These are phyloP conservation scores for Odontocerum albicorne DNA, from an alignment of 2,888 invertebrate genomes.

Conservation along the genomic window DNA sequence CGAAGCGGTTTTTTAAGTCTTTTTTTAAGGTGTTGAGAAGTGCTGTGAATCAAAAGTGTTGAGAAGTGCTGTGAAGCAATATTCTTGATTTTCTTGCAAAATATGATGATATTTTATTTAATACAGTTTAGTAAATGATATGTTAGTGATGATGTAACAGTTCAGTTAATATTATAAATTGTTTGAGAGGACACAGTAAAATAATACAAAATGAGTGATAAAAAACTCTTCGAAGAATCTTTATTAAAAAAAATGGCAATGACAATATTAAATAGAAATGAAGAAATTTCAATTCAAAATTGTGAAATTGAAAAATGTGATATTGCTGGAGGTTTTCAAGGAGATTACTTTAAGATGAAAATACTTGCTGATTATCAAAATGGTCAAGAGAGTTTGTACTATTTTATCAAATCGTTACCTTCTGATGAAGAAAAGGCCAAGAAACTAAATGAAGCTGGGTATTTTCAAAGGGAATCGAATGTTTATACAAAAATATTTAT, in stretches of 20 bases:
- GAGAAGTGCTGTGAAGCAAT: too few species aligned
- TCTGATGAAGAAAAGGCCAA: conserved; percentile 20
- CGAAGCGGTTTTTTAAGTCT: too few species aligned
- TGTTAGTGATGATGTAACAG: too few species aligned
- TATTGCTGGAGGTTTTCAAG: conserved; percentile 19
- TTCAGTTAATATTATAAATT: too few species aligned
- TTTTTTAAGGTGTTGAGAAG: too few species aligned
- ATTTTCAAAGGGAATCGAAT: conserved; percentile 25
- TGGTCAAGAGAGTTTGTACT: conserved; percentile 11
- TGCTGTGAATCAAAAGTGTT: too few species aligned
- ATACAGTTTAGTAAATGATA: too few species aligned
- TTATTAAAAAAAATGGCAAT: background rate
- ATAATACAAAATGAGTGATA: background rate
- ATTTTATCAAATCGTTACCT: conserved; percentile 29
- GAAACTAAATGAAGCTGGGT: conserved; percentile 22
- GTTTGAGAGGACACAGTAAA: too few species aligned
- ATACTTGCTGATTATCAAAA: conserved; percentile 1
- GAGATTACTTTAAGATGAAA: conserved; percentile 19
- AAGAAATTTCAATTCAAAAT: background rate
- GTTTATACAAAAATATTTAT: conserved; percentile 30
- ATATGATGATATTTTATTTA: too few species aligned
- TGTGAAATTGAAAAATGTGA: background rate
- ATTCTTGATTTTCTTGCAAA: too few species aligned
- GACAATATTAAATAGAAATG: background rate
- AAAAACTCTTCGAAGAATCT: background rate